These are phyloP conservation scores for Panthera tigris DNA, from an alignment of 2,113 vertebrate species.

Conservation along the genomic window DNA sequence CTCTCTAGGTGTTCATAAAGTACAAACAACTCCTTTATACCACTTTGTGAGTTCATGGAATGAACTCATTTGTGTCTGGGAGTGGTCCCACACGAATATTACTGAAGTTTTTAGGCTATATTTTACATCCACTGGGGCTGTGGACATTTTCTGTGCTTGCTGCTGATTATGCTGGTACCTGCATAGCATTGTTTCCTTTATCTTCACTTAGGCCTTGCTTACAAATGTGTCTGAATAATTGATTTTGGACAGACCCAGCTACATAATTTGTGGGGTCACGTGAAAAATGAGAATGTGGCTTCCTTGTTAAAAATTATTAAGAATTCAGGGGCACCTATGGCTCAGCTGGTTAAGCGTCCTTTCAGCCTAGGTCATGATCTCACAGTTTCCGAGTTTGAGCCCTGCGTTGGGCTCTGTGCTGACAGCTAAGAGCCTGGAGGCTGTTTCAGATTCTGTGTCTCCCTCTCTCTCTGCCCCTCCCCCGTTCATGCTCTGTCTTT, in stretches of 20 bases:
- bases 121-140: background rate
- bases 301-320: background rate
- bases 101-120: background rate
- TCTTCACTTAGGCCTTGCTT: background rate
- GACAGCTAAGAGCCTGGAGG: no score
- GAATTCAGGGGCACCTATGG: background rate
- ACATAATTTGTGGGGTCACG: background rate
- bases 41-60: background rate
- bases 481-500: no score
- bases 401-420: no score
- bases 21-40: background rate
- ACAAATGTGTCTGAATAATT: background rate
- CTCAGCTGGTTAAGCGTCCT: no score
- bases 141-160: background rate
- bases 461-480: no score
- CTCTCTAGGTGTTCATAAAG: background rate
- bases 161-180: background rate
- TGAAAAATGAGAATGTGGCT: background rate
- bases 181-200: background rate
- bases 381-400: no score
- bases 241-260: background rate
- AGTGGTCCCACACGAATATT: background rate
- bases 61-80: background rate
- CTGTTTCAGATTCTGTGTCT: no score
- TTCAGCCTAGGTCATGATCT: no score